phyloP scores from a whole-genome alignment of 2,113 vertebrate genomes.

The Hydropotes inermis region DNA sequence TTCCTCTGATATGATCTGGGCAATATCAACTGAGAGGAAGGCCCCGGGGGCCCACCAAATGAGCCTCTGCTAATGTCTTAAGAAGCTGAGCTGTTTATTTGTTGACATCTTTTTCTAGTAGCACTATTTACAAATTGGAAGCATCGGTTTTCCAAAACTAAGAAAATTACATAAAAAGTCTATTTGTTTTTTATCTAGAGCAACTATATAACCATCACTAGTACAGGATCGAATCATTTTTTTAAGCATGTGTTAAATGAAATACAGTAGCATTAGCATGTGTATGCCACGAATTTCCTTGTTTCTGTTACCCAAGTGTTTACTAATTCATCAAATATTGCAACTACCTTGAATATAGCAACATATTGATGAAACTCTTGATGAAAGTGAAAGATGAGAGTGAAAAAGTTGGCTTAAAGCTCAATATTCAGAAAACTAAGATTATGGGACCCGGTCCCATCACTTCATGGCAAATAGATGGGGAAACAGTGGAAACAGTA shows the following conservation, averaged over 20 bases:
- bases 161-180: constrained; percentile 3
- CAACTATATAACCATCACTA: neutral
- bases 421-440: neutral
- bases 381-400: neutral
- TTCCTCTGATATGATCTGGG: neutral
- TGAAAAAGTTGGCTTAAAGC: neutral
- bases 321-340: neutral
- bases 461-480: neutral
- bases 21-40: neutral
- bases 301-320: neutral
- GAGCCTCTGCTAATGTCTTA: neutral
- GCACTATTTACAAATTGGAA: constrained; percentile 11
- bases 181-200: neutral
- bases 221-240: neutral
- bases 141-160: constrained; percentile 7
- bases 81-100: neutral
- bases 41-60: neutral
- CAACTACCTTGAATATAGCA: neutral
- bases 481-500: neutral
- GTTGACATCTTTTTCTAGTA: constrained; percentile 25
- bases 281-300: neutral
- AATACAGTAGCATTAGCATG: neutral
- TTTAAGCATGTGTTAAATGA: neutral
- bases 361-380: neutral
- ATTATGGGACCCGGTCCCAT: neutral